Conservation (phyloP, 2,797 vertebrate genomes). For the Carcharodon carcharias region DNA sequence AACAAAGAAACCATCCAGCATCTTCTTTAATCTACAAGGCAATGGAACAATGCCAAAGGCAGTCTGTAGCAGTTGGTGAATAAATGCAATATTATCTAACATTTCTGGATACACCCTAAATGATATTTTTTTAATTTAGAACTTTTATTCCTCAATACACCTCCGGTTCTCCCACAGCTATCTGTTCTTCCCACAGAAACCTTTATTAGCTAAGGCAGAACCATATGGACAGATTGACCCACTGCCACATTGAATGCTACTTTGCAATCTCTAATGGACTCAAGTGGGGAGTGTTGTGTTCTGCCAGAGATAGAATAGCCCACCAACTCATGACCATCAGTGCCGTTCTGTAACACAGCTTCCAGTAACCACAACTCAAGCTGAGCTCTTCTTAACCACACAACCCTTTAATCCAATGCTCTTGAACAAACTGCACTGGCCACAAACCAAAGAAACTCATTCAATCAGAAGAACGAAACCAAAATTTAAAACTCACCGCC, state of each 20-base stretch:
- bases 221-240: neutral
- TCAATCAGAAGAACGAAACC: neutral
- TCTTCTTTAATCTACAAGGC: neutral
- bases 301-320: neutral
- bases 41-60: conserved; percentile 2
- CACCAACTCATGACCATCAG: neutral
- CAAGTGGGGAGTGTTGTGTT: neutral
- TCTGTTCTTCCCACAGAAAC: neutral
- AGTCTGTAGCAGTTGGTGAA: neutral
- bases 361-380: neutral
- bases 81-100: neutral
- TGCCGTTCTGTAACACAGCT: neutral
- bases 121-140: neutral
- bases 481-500: neutral
- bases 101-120: neutral
- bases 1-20: conserved; percentile 21
- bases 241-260: neutral
- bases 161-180: neutral
- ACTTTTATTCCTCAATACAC: neutral
- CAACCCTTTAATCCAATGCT: neutral
- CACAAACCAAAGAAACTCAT: neutral
- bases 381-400: neutral
- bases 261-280: too few relatives aligned
- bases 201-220: neutral
- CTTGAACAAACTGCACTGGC: neutral